Conservation (phyloP, 2,888 invertebrate genomes). For the Zhuqinia jingwanae region DNA sequence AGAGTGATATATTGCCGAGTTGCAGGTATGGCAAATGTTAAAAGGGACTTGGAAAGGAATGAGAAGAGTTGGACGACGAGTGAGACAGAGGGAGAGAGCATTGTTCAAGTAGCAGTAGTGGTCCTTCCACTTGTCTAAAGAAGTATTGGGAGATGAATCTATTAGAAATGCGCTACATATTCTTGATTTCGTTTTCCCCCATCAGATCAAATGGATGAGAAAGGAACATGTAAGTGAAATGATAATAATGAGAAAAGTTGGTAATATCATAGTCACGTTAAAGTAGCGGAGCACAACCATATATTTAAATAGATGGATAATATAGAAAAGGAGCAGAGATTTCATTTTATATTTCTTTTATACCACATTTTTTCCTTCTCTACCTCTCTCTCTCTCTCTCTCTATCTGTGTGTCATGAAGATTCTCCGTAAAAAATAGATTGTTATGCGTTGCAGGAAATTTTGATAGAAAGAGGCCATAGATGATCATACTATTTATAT, state of each 20-base stretch:
- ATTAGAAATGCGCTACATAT: slow-evolving; percentile 66
- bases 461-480: background rate
- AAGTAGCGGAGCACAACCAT: background rate
- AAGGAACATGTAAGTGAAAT: slow-evolving; percentile 37
- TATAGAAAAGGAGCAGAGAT: background rate
- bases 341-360: background rate
- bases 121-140: background rate
- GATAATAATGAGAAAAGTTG: slow-evolving; percentile 41
- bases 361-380: background rate
- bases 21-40: slow-evolving; percentile 51
- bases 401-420: no score
- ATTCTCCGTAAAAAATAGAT: background rate
- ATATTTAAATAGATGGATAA: background rate
- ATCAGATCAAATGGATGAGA: slow-evolving; percentile 44
- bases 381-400: no score
- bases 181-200: slow-evolving; percentile 52
- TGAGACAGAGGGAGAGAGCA: background rate
- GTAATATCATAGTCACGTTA: slow-evolving; percentile 38
- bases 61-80: background rate
- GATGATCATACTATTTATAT: no score
- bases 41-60: slow-evolving; percentile 14
- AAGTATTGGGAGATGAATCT: slow-evolving; percentile 54
- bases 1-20: slow-evolving; percentile 61
- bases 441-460: no score
- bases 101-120: slow-evolving; percentile 21